Percentiles rank a stretch among this genome's conserved stretches.
Conservation (phyloP, 1,140 invertebrate genomes). For the Araneus ventricosus region DNA sequence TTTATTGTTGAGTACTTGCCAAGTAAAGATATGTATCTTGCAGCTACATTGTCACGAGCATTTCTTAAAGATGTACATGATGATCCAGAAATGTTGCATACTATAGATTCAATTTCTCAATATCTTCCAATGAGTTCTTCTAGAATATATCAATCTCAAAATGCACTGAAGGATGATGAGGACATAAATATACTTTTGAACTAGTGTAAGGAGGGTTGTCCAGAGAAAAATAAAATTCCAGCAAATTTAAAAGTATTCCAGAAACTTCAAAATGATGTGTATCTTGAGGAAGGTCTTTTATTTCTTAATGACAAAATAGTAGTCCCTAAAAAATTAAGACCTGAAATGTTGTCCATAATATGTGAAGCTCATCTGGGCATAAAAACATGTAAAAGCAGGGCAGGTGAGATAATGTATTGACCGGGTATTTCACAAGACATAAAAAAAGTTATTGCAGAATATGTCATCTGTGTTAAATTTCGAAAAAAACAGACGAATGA, state of each 20-base stretch:
- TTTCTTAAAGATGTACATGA: conserved; percentile 19
- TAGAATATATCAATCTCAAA: not conserved
- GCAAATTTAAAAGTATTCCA: not conserved
- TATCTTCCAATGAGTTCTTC: not conserved
- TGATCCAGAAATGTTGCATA: conserved; percentile 54
- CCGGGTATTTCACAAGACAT: not conserved
- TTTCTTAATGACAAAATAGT: conserved; percentile 34
- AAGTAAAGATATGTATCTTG: not conserved
- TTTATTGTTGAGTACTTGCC: not conserved
- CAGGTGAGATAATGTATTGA: conserved; percentile 39
- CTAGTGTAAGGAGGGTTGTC: conserved; percentile 74
- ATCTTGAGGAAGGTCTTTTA: not conserved
- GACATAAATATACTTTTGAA: not conserved
- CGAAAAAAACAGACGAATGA: not conserved
- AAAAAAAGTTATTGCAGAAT: not conserved
- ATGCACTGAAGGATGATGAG: not conserved
- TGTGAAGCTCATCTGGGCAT: conserved; percentile 79
- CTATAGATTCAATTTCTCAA: not conserved
- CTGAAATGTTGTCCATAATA: conserved; percentile 77
- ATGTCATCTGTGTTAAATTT: conserved; percentile 35
- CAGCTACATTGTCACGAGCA: not conserved
- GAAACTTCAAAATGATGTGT: conserved; percentile 13
- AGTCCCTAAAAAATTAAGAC: conserved; percentile 27
- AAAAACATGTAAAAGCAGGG: conserved; percentile 42
- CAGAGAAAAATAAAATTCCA: conserved; percentile 33